Conservation (phyloP, 2,888 invertebrate genomes). For the Euzophera pinguis region DNA sequence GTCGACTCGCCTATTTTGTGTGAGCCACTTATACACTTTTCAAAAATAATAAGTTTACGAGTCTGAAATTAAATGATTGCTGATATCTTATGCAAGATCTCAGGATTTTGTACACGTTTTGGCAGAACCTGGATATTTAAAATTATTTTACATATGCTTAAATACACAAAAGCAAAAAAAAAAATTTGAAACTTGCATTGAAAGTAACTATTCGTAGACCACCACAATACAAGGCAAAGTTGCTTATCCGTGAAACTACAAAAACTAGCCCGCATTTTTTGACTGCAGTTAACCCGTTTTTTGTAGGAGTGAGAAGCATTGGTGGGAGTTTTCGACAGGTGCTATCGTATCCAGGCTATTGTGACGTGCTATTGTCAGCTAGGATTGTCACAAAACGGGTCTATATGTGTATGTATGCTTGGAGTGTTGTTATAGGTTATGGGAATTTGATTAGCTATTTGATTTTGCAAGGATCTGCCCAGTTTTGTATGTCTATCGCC, state of each 20-base stretch:
- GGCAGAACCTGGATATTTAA: too few relatives aligned
- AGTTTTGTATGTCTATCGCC: too few relatives aligned
- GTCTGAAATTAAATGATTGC: too few relatives aligned
- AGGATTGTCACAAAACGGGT: slow-evolving; percentile 13
- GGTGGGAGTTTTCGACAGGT: slow-evolving; percentile 62
- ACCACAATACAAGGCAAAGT: slow-evolving; percentile 4
- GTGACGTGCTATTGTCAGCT: slow-evolving; percentile 21
- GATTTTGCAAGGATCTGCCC: slow-evolving; percentile 10
- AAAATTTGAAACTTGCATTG: not conserved
- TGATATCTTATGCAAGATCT: too few relatives aligned
- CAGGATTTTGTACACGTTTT: too few relatives aligned
- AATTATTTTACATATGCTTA: too few relatives aligned
- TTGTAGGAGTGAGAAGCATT: slow-evolving; percentile 61
- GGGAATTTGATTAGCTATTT: slow-evolving; percentile 20
- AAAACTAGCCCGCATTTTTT: slow-evolving; percentile 35
- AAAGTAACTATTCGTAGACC: not conserved
- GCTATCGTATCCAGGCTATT: slow-evolving; percentile 33
- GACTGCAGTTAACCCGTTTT: slow-evolving; percentile 59
- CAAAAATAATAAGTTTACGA: too few relatives aligned
- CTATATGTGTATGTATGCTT: not conserved
- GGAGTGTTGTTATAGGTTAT: slow-evolving; percentile 8
- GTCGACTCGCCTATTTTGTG: too few relatives aligned
- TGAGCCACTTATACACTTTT: too few relatives aligned
- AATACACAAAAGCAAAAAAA: too few relatives aligned
- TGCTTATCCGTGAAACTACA: slow-evolving; percentile 10